These are phyloP conservation scores for Saguinus imperator DNA, from an alignment of 2,113 vertebrate genomes.

Conservation along the genomic window DNA sequence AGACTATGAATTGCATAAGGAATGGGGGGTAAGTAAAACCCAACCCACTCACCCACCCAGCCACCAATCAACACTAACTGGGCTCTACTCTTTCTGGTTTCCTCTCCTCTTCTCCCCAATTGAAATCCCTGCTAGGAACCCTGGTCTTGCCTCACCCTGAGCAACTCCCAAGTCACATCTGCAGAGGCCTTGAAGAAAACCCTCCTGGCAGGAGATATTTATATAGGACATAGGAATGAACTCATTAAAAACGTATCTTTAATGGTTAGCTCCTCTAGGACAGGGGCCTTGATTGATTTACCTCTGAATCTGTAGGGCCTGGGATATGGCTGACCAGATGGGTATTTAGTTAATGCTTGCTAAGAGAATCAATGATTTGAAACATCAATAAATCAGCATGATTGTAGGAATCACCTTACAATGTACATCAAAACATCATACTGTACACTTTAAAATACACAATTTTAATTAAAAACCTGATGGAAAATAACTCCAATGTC, in stretches of 20 bases:
- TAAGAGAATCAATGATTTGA: not conserved
- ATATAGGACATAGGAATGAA: not conserved
- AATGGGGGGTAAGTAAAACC: not conserved
- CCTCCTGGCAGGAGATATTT: not conserved
- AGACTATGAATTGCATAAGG: not conserved
- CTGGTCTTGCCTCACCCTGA: not conserved
- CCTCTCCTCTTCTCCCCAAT: not conserved
- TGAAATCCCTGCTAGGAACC: not conserved
- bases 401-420: not conserved
- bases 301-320: not conserved
- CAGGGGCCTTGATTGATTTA: not conserved
- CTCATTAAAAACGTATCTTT: not conserved
- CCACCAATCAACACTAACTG: not conserved
- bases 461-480: not conserved
- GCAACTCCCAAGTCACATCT: not conserved
- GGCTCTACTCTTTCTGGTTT: not conserved
- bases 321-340: not conserved
- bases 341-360: not conserved
- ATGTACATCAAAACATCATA: not conserved
- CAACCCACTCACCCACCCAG: not conserved
- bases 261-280: not conserved
- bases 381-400: not conserved
- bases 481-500: not conserved
- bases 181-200: not conserved
- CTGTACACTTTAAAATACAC: not conserved